phyloP scores from a whole-genome alignment of 2,113 vertebrate species.

The Rhombomys opimus region DNA sequence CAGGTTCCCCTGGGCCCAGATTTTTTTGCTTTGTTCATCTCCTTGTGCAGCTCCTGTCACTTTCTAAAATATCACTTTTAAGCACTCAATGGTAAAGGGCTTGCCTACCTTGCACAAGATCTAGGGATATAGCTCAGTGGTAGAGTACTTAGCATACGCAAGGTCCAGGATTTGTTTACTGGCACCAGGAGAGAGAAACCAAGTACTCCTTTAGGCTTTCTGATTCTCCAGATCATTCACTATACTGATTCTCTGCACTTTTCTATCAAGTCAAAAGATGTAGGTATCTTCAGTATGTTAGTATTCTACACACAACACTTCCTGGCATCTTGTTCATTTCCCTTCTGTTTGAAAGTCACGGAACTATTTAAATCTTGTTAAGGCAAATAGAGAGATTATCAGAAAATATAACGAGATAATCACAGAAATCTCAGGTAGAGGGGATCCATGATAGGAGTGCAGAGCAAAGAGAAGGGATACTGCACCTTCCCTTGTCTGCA shows the following conservation, averaged over 20 bases:
- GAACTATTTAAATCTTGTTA: not conserved
- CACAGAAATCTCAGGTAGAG: not conserved
- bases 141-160: not conserved
- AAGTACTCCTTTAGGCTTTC: not conserved
- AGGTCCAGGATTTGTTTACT: not conserved
- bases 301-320: not conserved
- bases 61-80: not conserved
- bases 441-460: not conserved
- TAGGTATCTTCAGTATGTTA: not conserved
- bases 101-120: not conserved
- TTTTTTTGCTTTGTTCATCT: no score
- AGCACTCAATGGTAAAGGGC: not conserved
- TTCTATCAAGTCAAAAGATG: not conserved
- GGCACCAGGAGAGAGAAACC: not conserved
- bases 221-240: slow-evolving; percentile 1
- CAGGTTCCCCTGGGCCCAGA: no score
- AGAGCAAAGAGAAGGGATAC: not conserved
- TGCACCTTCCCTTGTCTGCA: no score
- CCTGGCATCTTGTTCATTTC: not conserved
- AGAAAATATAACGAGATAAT: not conserved
- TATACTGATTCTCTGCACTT: not conserved
- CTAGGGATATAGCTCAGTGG: not conserved
- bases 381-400: not conserved
- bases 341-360: slow-evolving; percentile 13
- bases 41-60: no score